A percentile compares a stretch with the other conserved stretches of the same genome.
phyloP scores from a whole-genome alignment of 2,113 vertebrate species.

The Paratilapia polleni region DNA sequence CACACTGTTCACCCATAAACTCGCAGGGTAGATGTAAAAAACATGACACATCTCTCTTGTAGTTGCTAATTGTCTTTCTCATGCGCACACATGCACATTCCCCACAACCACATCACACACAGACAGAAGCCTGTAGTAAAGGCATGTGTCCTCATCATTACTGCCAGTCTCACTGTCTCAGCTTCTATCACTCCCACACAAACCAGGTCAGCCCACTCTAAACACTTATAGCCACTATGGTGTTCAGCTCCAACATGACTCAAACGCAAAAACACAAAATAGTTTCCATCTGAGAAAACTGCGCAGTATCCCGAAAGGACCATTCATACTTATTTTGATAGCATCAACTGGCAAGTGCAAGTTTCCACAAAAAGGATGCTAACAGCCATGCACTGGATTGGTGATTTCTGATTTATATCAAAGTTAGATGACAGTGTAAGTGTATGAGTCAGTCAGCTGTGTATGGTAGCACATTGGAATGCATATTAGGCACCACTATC shows the following conservation, averaged over 20 bases:
- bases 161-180: conserved; percentile 17
- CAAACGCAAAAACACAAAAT: conserved; percentile 28
- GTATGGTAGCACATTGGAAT: neutral
- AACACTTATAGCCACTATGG: neutral
- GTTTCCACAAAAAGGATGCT: neutral
- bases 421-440: neutral
- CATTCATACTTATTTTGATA: neutral
- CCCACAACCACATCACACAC: conserved; percentile 41
- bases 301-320: neutral
- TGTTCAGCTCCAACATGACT: conserved; percentile 21
- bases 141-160: conserved; percentile 22
- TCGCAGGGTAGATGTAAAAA: neutral
- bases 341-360: neutral
- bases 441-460: neutral
- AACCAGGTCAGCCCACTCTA: conserved; percentile 23
- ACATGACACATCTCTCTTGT: conserved; percentile 10
- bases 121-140: conserved; percentile 22
- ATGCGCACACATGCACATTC: conserved; percentile 3
- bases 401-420: neutral
- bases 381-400: too few species aligned
- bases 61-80: conserved; percentile 9
- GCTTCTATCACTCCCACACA: conserved; percentile 31
- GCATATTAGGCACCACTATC: neutral
- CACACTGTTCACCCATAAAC: neutral
- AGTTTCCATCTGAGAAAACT: conserved; percentile 10